Base-by-base conservation (phyloP, 2,113 vertebrate species). In the Sarotherodon lohbergeri region DNA sequence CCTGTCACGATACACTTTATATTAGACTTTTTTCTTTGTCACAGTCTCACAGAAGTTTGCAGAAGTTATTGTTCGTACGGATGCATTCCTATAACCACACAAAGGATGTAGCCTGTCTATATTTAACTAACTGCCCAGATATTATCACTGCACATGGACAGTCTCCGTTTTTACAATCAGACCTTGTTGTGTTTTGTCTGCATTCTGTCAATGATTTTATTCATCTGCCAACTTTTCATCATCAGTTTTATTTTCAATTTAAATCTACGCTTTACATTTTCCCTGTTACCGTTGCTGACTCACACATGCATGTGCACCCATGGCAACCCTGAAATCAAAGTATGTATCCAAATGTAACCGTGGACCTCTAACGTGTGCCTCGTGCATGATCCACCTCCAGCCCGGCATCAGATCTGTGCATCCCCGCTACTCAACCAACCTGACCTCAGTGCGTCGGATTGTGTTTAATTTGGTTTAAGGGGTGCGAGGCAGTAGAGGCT, bases 391-490 rank as follows among this genome's bases (percentile, higher is more conserved):
- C 81, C 9, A 19, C 19, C 13, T 19, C 14, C 6, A 50, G 32
- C 41, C 48, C 19, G 9, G 12, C 13, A 43, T n/a, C 11, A 43
- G 16, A 34, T 22, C 5, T 13, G 7, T 22, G 61, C 17, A 32
- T n/a, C n/a, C n/a, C 52, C 34, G 29, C 48, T 10, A n/a, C n/a
- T 16, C 9, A 32, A 4, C 24, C 19, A 24, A 29, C 34, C 52
- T 11, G 0, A 19, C 43, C 48, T 81, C 39, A 54, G 16, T 68
- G 27, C 16, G 10, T 39, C 41, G 9, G 57, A 39, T 54, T 29
- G 66, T 9, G 32, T 71, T 80, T 52, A 22, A 50, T 80, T 57
- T n/a, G 22, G 14, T 52, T 27, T 86, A 73, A 71, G 50, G 41
- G 16, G 46, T 36, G 22, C 0, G 22, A n/a, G 8, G 79, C 7